A percentile compares a stretch with the other conserved stretches of the same genome.
phyloP scores from a whole-genome alignment of 2,888 invertebrate genomes.

The Dryococelus australis region DNA sequence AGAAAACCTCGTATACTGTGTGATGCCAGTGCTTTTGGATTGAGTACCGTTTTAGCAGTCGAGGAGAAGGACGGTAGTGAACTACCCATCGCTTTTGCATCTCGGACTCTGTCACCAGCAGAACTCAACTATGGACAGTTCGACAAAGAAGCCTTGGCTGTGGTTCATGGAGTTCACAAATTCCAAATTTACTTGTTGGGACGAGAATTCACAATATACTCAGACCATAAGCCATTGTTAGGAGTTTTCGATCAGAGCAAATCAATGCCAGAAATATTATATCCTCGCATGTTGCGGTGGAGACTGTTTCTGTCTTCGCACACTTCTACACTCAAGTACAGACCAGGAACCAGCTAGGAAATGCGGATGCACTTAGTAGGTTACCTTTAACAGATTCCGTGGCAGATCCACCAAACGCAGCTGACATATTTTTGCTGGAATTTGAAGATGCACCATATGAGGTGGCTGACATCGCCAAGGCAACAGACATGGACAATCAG shows the following conservation, averaged over 20 bases:
- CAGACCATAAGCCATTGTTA: conserved; percentile 16
- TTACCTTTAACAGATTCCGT: background rate
- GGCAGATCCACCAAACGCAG: background rate
- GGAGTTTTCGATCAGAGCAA: background rate
- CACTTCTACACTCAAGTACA: background rate
- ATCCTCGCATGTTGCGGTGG: background rate
- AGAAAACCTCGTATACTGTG: too few species aligned
- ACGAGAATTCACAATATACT: too few species aligned
- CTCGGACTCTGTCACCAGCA: background rate
- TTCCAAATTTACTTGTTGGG: too few species aligned
- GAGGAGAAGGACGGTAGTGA: background rate
- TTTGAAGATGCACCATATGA: background rate
- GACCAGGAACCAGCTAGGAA: background rate
- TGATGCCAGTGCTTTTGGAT: too few species aligned
- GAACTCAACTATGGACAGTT: background rate
- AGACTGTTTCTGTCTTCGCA: background rate
- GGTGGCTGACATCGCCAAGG: background rate
- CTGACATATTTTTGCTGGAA: background rate
- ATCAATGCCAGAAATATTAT: background rate
- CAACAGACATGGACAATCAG: background rate
- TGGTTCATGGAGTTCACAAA: too few species aligned
- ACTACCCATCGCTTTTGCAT: background rate
- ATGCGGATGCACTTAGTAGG: background rate
- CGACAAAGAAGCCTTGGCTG: too few species aligned
- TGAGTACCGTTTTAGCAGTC: background rate